These are phyloP conservation scores for Anorthoa munda DNA, from an alignment of 2,888 invertebrate genomes.

Conservation along the genomic window DNA sequence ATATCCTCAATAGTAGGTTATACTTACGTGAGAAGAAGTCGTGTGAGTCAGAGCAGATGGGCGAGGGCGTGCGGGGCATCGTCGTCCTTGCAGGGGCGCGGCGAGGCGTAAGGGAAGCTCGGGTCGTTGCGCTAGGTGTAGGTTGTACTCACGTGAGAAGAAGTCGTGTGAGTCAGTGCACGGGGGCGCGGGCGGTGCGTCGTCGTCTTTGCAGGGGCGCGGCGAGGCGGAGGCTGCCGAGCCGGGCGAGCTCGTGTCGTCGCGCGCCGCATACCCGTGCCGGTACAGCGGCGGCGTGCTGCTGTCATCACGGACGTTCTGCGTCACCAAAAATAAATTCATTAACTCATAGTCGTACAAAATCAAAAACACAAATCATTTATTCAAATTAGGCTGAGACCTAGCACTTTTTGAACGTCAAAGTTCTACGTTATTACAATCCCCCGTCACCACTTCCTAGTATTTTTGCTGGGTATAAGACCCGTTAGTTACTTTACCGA, in stretches of 20 bases:
- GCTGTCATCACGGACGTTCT: slow-evolving; percentile 87
- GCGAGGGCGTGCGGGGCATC: slow-evolving; percentile 76
- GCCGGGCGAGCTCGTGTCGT: slow-evolving; percentile 89
- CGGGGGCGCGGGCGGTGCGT: slow-evolving; percentile 76
- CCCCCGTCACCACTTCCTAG: too few species aligned
- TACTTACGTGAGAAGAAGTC: slow-evolving; percentile 87
- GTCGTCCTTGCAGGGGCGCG: slow-evolving; percentile 88
- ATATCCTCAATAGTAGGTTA: too few species aligned
- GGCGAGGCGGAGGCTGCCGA: slow-evolving; percentile 89
- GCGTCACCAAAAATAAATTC: neutral
- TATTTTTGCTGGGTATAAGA: too few species aligned
- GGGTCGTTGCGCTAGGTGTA: slow-evolving; percentile 83
- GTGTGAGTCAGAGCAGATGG: slow-evolving; percentile 86
- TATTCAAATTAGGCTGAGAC: too few species aligned
- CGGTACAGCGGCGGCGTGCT: slow-evolving; percentile 88
- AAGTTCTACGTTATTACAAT: too few species aligned
- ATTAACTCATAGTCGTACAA: too few species aligned
- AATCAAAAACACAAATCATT: too few species aligned
- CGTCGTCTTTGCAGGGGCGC: slow-evolving; percentile 88
- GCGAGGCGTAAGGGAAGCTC: slow-evolving; percentile 89
- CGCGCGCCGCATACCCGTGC: slow-evolving; percentile 82
- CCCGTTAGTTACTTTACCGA: too few species aligned
- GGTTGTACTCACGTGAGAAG: slow-evolving; percentile 81
- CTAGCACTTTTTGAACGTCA: too few species aligned
- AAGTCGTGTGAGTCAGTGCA: slow-evolving; percentile 89